Conservation (phyloP, 1,140 invertebrate species). For the Parapsyche elsis region DNA sequence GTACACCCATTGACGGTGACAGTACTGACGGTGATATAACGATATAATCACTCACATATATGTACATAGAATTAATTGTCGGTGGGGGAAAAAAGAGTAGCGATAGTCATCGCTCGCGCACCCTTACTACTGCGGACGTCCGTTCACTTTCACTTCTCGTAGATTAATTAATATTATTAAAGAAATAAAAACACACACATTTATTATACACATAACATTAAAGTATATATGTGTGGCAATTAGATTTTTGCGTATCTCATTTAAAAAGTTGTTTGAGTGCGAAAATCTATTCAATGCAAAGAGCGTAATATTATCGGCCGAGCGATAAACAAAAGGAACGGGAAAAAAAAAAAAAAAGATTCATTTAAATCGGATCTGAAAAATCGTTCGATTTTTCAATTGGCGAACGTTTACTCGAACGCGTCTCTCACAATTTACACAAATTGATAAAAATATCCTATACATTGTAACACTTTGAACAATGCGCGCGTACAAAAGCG, state of each 20-base stretch:
- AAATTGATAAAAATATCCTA: conserved; percentile 16
- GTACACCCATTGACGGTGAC: background rate
- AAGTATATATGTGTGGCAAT: no score
- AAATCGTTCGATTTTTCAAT: conserved; percentile 4
- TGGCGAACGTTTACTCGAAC: conserved; percentile 17
- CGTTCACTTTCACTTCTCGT: background rate
- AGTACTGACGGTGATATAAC: background rate
- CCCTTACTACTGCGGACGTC: background rate
- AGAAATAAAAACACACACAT: no score
- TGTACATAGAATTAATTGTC: conserved; percentile 7
- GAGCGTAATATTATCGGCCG: no score
- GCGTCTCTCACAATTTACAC: conserved; percentile 17
- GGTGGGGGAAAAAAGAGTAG: background rate
- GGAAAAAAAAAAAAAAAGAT: no score
- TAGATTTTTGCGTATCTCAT: no score
- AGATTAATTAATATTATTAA: no score
- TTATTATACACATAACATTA: no score
- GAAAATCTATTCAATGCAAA: no score
- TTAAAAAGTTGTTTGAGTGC: no score
- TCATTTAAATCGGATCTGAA: background rate
- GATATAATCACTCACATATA: conserved; percentile 6
- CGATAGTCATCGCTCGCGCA: background rate
- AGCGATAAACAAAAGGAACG: no score
- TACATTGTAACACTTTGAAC: background rate
- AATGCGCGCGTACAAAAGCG: background rate